phyloP scores from a whole-genome alignment of 2,888 invertebrate genomes.

The Slavum lentiscoides region DNA sequence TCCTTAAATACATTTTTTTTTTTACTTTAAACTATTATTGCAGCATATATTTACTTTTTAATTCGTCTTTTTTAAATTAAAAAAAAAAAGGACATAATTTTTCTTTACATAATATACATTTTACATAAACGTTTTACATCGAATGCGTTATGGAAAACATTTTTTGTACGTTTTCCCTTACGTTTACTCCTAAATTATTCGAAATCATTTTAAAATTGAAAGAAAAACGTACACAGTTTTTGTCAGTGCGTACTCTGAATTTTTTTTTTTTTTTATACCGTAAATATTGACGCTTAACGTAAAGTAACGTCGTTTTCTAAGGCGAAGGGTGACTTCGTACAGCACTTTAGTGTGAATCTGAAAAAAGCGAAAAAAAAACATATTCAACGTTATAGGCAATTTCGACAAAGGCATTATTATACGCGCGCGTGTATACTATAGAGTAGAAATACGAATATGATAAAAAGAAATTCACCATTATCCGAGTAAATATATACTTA shows the following conservation, averaged over 20 bases:
- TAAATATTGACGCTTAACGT: constrained; percentile 2
- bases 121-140: too few relatives aligned
- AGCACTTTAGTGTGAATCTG: constrained; percentile 2
- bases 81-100: too few relatives aligned
- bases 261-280: not conserved
- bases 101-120: too few relatives aligned
- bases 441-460: not conserved
- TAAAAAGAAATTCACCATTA: not conserved
- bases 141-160: too few relatives aligned
- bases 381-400: constrained; percentile 22
- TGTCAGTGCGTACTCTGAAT: not conserved
- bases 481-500: not conserved
- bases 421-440: not conserved
- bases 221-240: not conserved
- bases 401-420: constrained; percentile 1
- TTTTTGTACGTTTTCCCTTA: too few relatives aligned
- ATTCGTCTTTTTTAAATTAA: too few relatives aligned
- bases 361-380: constrained; percentile 5
- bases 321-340: not conserved
- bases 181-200: not conserved
- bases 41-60: too few relatives aligned
- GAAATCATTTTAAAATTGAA: not conserved
- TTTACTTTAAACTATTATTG: too few relatives aligned
- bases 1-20: too few relatives aligned
- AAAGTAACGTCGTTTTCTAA: not conserved